Base-by-base conservation (phyloP, 2,888 invertebrate species). In the Minunthozetes semirufus region DNA sequence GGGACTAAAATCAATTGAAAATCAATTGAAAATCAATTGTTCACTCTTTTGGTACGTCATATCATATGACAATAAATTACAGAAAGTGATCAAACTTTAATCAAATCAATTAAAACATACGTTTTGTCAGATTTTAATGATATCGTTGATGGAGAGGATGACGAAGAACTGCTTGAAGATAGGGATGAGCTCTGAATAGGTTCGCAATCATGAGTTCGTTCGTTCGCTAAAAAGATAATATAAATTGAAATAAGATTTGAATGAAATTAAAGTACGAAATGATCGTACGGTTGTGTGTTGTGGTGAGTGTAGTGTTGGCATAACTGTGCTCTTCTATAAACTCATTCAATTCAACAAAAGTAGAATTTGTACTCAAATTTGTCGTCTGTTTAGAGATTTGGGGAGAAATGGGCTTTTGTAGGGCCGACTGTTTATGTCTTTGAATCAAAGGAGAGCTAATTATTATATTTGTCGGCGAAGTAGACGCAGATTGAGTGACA, bases 231-330 rank as follows among this genome's bases (percentile, higher is more conserved):
- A 13, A 50, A 50, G 9, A 17, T 53, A 53, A 8, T 33, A 33
- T 33, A 33, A 11, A 46, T 11, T 46, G 15, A 46, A 46, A 11
- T 11, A 46, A 46, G 15, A 46, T 11, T 46, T 46, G 8, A 11
- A 46, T 46, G 46, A 46, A 46, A 46, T 15, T 11, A 46, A 46
- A 46, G 15, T 46, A 8, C n/a, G n/a, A n/a, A n/a, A n/a, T n/a
- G n/a, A n/a, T n/a, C n/a, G n/a, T n/a, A n/a, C n/a, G n/a, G n/a
- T n/a, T n/a, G n/a, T n/a, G n/a, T n/a, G n/a, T n/a, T n/a, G n/a
- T n/a, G n/a, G n/a, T 78, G 27, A 78, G 76, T 59, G 78, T 83
- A 59, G 86, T 86, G 79, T 86, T 86, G 78, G 86, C 86, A 78
- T 86, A 86, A 79, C 84, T 85, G 53, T 85, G 86, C 77, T 85